Evolutionary conservation across 2,797 vertebrate species (phyloP), one percentile per base, ranked within the genome.

Genomic region (Phalanger gymnotis): DNA sequence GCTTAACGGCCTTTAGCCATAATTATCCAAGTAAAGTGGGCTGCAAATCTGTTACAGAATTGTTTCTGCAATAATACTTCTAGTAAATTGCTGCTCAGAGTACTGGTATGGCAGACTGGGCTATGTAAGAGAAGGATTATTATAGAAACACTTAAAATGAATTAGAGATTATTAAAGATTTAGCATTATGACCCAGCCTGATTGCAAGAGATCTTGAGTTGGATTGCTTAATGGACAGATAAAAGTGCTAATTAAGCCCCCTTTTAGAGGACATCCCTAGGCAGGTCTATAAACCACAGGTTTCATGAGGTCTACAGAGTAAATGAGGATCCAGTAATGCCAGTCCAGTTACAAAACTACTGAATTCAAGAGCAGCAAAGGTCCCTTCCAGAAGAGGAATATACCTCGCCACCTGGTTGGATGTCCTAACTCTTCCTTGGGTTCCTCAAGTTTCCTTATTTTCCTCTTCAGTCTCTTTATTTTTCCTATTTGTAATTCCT

Each of bases 101-200:
- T 95, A 92, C 94, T 96, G 94, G 94, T 92, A 91, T 96, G 96
- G 93, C 94, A 95, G 95, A 95, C 96, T 95, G 25, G 90, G 96
- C 96, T 97, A 91, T 81, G 96, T 98, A 96, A 97, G 90, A 97
- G 95, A 94, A 96, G 96, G 95, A 97, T 97, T 97, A 98, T 97
- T 97, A 97, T 94, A 97, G 97, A 97, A 97, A 95, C 91, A 96
- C 94, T 96, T 96, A 98, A 97, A 97, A 97, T 97, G 96, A 98
- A 97, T 96, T 95, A 97, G 92, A 57, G 92, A 94, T 94, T 97
- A 98, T 97, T 97, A 97, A 98, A 98, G 96, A 97, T 95, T 97
- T 94, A 97, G 91, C 96, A 96, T 96, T 97, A 96, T 92, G 94
- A 98, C 97, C 95, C 93, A n/a, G 2, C 90, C 96, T 95, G 96